Conservation (phyloP, 2,113 vertebrate genomes). For the Brachionichthys hirsutus region DNA sequence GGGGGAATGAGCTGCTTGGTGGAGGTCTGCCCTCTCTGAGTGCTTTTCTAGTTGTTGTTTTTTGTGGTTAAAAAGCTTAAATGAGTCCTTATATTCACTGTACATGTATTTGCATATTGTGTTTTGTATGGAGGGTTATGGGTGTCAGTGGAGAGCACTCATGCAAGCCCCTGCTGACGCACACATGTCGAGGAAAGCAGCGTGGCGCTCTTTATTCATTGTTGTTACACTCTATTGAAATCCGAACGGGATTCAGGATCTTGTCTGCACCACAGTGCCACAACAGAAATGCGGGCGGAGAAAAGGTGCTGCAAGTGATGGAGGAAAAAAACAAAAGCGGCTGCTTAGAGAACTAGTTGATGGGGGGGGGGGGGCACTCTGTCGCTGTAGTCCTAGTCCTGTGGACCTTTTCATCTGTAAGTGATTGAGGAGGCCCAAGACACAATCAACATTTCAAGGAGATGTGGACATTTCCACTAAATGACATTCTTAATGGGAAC, state of each 20-base stretch:
- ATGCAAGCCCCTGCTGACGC: slow-evolving; percentile 19
- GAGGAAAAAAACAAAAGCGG: slow-evolving; percentile 33
- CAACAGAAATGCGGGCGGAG: slow-evolving; percentile 25
- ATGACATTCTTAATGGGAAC: slow-evolving; percentile 55
- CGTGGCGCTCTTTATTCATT: slow-evolving; percentile 22
- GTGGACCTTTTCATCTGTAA: slow-evolving; percentile 46
- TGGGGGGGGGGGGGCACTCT: slow-evolving; percentile 35
- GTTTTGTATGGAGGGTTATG: slow-evolving; percentile 13
- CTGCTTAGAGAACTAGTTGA: slow-evolving; percentile 29
- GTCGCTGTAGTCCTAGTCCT: slow-evolving; percentile 20
- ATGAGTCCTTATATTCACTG: background rate
- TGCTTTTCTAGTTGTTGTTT: no score
- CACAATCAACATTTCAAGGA: slow-evolving; percentile 57
- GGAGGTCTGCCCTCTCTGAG: no score
- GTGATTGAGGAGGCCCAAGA: slow-evolving; percentile 48
- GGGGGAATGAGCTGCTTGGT: no score
- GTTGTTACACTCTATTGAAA: slow-evolving; percentile 26
- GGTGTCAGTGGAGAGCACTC: slow-evolving; percentile 29
- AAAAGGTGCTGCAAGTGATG: slow-evolving; percentile 10
- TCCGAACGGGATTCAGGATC: slow-evolving; percentile 19
- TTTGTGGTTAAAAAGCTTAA: slow-evolving; percentile 9
- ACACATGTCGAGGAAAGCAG: slow-evolving; percentile 21
- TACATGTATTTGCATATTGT: background rate
- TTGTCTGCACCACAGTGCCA: slow-evolving; percentile 6
- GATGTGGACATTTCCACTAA: slow-evolving; percentile 54